Conservation (phyloP, 64 coral and sea anemone genomes). For the Montipora capricornis region DNA sequence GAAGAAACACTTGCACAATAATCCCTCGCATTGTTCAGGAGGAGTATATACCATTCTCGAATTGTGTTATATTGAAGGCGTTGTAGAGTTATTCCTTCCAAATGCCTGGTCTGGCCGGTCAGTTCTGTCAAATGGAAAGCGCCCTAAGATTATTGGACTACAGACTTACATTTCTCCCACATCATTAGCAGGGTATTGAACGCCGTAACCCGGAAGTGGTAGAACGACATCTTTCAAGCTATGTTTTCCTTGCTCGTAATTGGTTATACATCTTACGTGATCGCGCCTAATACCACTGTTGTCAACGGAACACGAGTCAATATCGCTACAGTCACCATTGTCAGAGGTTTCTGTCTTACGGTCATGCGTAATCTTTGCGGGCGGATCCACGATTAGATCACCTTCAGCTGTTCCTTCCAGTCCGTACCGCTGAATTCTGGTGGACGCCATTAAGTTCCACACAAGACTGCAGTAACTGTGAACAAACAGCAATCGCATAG, state of each 20-base stretch:
- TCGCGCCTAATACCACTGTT: constrained; percentile 7
- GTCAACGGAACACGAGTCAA: background rate
- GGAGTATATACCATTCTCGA: no score
- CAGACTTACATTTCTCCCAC: constrained; percentile 57
- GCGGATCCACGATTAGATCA: constrained; percentile 15
- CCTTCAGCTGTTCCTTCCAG: constrained; percentile 32
- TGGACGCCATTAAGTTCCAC: constrained; percentile 81
- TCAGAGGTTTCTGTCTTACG: background rate
- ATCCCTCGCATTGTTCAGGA: no score
- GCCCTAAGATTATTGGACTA: no score
- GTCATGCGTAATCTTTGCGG: background rate
- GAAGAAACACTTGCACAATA: no score
- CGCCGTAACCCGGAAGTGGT: constrained; percentile 77
- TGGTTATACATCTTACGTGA: constrained; percentile 22
- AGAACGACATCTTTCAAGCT: constrained; percentile 76
- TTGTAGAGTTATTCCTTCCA: no score
- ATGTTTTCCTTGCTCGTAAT: constrained; percentile 60
- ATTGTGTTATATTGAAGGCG: no score
- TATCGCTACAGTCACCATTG: background rate
- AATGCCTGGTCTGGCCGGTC: no score
- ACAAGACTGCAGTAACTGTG: constrained; percentile 86
- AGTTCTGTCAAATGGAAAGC: no score
- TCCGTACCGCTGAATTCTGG: constrained; percentile 43
- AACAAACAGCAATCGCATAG: constrained; percentile 79
- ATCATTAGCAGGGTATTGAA: constrained; percentile 72